A percentile compares a stretch with the other conserved stretches of the same genome.
phyloP scores from a whole-genome alignment of 2,797 vertebrate species.

The Takifugu ocellatus region DNA sequence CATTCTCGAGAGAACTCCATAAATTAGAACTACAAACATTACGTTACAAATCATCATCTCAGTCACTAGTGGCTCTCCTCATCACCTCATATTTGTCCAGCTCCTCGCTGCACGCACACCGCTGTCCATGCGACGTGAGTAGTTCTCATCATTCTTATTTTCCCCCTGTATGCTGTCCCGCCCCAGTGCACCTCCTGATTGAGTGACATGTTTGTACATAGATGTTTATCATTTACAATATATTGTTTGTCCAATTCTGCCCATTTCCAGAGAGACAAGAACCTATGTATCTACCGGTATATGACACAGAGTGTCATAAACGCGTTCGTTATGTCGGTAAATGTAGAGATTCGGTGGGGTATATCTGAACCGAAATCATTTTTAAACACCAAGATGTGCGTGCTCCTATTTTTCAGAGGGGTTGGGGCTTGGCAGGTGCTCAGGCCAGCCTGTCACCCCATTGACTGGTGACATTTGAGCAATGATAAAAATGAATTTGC shows the following conservation, averaged over 20 bases:
- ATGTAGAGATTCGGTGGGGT: constrained; percentile 9
- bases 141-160: constrained; percentile 31
- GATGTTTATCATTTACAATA: constrained; percentile 29
- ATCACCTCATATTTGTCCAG: constrained; percentile 12
- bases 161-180: constrained; percentile 5
- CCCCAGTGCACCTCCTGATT: constrained; percentile 35
- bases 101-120: not conserved
- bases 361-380: constrained; percentile 15
- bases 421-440: constrained; percentile 56
- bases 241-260: constrained; percentile 34
- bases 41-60: constrained; percentile 56
- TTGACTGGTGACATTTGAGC: constrained; percentile 65
- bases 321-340: constrained; percentile 9
- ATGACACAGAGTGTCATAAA: not conserved
- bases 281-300: constrained; percentile 13
- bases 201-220: constrained; percentile 45
- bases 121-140: not conserved
- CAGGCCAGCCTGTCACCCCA: constrained; percentile 54
- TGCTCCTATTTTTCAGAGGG: constrained; percentile 30
- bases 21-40: constrained; percentile 41
- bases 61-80: constrained; percentile 15
- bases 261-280: constrained; percentile 7
- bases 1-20: constrained; percentile 32
- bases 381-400: constrained; percentile 33
- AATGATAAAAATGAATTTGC: constrained; percentile 67